Conservation (phyloP, 2,113 vertebrate genomes). For the Caranx ignobilis region DNA sequence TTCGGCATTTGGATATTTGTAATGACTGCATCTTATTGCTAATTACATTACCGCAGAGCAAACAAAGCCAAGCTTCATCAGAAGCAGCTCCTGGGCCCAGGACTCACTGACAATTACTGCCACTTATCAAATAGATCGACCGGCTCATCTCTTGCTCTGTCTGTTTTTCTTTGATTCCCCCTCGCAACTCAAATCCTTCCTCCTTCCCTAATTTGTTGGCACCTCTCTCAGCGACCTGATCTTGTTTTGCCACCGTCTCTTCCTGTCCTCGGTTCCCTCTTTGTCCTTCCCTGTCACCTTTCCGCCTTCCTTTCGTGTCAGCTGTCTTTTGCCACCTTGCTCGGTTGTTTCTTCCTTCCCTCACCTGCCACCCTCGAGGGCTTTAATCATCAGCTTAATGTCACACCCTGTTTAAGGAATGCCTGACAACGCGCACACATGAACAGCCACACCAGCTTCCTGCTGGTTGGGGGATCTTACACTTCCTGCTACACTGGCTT, state of each 20-base stretch:
- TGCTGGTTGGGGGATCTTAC: conserved; percentile 6
- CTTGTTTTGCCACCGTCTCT: background rate
- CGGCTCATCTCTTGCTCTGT: conserved; percentile 11
- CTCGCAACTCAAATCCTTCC: background rate
- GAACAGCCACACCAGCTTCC: background rate
- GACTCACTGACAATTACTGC: conserved; percentile 35
- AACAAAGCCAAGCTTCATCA: conserved; percentile 59
- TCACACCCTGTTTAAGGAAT: conserved; percentile 60
- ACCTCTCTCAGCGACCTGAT: conserved; percentile 6
- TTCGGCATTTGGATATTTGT: conserved; percentile 36
- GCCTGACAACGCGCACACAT: conserved; percentile 21
- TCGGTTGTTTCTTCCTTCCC: conserved; percentile 34
- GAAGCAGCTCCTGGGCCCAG: conserved; percentile 32
- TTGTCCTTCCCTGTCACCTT: conserved; percentile 33
- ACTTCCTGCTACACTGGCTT: conserved; percentile 1
- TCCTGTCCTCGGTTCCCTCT: background rate
- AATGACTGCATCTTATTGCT: conserved; percentile 34
- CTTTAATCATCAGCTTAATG: conserved; percentile 71
- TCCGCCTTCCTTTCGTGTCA: conserved; percentile 27
- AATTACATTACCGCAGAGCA: conserved; percentile 57
- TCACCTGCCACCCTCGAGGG: conserved; percentile 59
- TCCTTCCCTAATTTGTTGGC: background rate
- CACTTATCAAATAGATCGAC: conserved; percentile 47
- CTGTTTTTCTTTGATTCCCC: conserved; percentile 18
- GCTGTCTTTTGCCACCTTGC: conserved; percentile 46